Conservation (phyloP, 2,113 vertebrate species). For the Myotis brandtii region DNA sequence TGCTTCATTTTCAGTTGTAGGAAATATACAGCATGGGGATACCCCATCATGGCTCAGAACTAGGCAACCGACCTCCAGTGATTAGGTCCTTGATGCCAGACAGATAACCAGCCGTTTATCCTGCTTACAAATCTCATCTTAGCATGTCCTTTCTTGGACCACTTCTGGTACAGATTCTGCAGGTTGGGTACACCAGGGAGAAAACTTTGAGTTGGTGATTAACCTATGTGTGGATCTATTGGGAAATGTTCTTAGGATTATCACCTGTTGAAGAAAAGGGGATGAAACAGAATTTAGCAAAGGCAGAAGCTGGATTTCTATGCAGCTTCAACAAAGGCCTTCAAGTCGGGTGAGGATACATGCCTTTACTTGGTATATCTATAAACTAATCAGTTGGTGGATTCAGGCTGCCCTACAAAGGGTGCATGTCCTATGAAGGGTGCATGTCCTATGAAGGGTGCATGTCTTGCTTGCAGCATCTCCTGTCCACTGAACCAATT, state of each 20-base stretch:
- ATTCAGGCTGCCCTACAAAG: background rate
- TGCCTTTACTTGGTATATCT: background rate
- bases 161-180: background rate
- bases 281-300: background rate
- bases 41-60: background rate
- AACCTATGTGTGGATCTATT: background rate
- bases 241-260: background rate
- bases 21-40: background rate
- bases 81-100: background rate
- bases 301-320: background rate
- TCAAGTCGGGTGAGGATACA: background rate
- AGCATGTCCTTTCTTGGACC: background rate
- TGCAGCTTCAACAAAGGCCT: background rate
- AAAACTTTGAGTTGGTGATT: background rate
- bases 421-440: too few relatives aligned
- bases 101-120: background rate
- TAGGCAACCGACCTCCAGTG: background rate
- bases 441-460: background rate
- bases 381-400: background rate
- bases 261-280: background rate
- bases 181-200: background rate
- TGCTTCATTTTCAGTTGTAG: background rate
- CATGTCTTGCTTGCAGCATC: background rate
- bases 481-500: background rate
- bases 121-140: background rate